Conservation (phyloP, 2,797 vertebrate species). For the Oryzias dopingdopingensis region DNA sequence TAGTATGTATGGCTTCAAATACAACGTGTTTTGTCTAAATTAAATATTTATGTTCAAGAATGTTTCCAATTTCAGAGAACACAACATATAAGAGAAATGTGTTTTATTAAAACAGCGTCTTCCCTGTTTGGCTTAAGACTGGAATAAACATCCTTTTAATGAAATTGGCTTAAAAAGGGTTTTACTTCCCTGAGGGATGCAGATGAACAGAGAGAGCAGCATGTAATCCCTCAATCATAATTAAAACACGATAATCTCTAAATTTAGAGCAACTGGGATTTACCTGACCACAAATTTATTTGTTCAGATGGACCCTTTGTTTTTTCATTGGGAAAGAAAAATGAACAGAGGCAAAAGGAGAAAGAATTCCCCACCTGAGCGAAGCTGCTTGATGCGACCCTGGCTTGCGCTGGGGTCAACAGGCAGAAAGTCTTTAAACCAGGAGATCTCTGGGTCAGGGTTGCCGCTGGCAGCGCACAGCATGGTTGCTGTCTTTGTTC, state of each 20-base stretch:
- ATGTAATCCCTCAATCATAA: constrained; percentile 67
- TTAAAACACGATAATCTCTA: constrained; percentile 61
- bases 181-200: constrained; percentile 53
- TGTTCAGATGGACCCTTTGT: constrained; percentile 29
- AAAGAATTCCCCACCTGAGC: constrained; percentile 82
- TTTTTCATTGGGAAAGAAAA: constrained; percentile 18
- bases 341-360: background rate
- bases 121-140: constrained; percentile 31
- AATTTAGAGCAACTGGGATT: constrained; percentile 53
- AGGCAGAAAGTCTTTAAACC: constrained; percentile 98
- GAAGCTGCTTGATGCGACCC: constrained; percentile 93
- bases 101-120: background rate
- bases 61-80: background rate
- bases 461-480: constrained; percentile 94
- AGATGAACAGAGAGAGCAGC: constrained; percentile 56
- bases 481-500: constrained; percentile 94
- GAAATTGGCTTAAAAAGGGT: constrained; percentile 61
- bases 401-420: constrained; percentile 88
- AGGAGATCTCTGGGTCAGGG: constrained; percentile 96
- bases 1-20: background rate
- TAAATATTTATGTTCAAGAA: background rate
- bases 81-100: no score
- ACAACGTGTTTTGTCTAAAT: background rate
- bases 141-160: constrained; percentile 53
- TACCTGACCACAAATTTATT: constrained; percentile 36